A percentile compares a stretch with the other conserved stretches of the same genome.
Evolutionary conservation across 2,797 vertebrate genomes (phyloP).

Genomic region (Sebastes nivosus): DNA sequence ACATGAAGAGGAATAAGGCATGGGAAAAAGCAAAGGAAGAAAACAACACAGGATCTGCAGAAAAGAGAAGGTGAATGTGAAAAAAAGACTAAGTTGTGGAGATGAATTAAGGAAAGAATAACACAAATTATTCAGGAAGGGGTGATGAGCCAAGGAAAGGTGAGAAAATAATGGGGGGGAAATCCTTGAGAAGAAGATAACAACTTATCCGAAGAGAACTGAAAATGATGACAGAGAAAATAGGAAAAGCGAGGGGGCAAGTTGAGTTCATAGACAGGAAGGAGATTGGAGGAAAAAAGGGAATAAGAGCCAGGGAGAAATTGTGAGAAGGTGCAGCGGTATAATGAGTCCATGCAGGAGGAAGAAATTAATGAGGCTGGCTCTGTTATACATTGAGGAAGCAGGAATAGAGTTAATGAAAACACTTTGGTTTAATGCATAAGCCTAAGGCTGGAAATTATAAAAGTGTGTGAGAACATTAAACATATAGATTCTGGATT

Average conservation of each 20-base stretch:
- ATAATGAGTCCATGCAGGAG: conserved; percentile 4
- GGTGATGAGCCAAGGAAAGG: not conserved
- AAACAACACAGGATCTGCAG: not conserved
- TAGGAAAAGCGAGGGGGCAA: not conserved
- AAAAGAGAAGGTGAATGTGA: not conserved
- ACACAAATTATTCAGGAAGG: conserved; percentile 2
- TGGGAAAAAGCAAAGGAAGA: not conserved
- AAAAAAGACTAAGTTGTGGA: not conserved
- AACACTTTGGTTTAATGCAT: not conserved
- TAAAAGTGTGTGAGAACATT: not conserved
- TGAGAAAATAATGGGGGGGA: not conserved
- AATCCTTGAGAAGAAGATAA: conserved; percentile 23
- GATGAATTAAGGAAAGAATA: not conserved
- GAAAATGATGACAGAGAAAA: conserved; percentile 30
- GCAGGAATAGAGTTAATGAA: not conserved
- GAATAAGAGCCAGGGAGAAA: not conserved
- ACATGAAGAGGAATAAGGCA: not conserved
- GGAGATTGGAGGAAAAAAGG: not conserved
- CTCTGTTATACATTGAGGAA: not conserved
- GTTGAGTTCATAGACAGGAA: conserved; percentile 24
- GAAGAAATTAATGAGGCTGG: conserved; percentile 5
- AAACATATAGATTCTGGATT: not conserved
- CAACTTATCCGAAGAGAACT: conserved; percentile 4
- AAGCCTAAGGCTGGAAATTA: not conserved
- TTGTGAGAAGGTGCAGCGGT: not conserved